Evolutionary conservation across 2,113 vertebrate species (phyloP).

Genomic region (Centrocercus urophasianus): DNA sequence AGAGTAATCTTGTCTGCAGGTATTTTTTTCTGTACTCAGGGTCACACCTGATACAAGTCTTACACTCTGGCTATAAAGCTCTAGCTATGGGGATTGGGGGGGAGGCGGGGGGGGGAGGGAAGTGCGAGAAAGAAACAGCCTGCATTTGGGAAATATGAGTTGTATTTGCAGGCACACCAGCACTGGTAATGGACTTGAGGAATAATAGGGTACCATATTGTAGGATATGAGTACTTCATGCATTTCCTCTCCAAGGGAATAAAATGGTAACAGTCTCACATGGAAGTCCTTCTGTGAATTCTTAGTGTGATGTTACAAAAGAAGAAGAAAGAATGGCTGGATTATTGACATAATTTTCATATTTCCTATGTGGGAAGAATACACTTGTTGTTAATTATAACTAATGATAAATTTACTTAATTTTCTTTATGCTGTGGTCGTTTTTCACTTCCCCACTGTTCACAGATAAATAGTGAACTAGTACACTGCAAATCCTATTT

Average conservation of each 20-base stretch:
- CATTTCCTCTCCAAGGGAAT: not conserved
- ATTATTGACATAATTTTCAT: not conserved
- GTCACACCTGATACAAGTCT: conserved; percentile 48
- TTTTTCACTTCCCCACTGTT: not conserved
- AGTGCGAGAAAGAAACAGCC: not conserved
- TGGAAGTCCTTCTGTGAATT: not conserved
- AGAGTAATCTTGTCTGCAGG: conserved; percentile 45
- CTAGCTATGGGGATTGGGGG: not conserved
- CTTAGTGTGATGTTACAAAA: not conserved
- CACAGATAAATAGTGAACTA: not conserved
- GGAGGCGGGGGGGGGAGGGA: too few relatives aligned
- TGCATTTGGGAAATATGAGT: not conserved
- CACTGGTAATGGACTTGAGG: not conserved
- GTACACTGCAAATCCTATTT: not conserved
- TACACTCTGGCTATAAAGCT: not conserved
- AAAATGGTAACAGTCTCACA: not conserved
- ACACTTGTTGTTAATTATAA: not conserved
- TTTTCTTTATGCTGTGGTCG: not conserved
- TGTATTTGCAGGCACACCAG: not conserved
- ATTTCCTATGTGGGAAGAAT: not conserved
- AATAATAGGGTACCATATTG: not conserved
- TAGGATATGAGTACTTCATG: not conserved
- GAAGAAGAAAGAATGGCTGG: not conserved
- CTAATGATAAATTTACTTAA: not conserved
- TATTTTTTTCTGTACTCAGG: conserved; percentile 42